phyloP scores from a whole-genome alignment of 1,140 invertebrate species.

The Copidosoma floridanum region DNA sequence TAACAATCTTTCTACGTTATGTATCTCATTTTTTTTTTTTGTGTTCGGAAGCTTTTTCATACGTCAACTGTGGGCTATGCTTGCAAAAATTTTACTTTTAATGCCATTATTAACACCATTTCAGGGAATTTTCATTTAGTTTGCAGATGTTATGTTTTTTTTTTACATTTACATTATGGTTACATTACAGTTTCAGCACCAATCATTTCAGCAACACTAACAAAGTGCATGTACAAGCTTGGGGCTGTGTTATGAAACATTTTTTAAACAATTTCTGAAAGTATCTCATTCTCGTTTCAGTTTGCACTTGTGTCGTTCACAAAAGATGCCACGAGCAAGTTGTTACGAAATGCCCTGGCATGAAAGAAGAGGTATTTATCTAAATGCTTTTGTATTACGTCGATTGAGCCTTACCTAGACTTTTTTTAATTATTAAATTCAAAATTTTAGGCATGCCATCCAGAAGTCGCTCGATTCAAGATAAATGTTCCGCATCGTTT shows the following conservation, averaged over 20 bases:
- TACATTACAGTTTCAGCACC: no score
- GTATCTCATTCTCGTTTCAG: conserved; percentile 60
- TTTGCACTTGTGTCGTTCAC: conserved; percentile 97
- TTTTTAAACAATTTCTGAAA: conserved; percentile 7
- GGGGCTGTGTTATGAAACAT: conserved; percentile 12
- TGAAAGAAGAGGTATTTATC: conserved; percentile 88
- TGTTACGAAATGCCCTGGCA: conserved; percentile 93
- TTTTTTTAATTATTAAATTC: no score
- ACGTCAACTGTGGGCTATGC: background rate
- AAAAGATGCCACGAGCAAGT: conserved; percentile 94
- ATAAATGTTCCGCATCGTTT: conserved; percentile 98
- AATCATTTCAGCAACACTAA: conserved; percentile 5
- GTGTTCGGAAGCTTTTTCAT: conserved; percentile 14
- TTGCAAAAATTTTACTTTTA: conserved; percentile 19
- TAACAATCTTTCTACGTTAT: background rate
- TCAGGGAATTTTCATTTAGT: no score
- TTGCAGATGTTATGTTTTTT: no score
- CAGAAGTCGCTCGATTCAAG: conserved; percentile 85
- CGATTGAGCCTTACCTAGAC: no score
- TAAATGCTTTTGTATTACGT: no score
- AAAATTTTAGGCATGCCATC: no score
- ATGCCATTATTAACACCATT: background rate
- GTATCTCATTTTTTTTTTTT: background rate
- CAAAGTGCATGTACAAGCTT: conserved; percentile 22
- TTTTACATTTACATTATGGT: background rate